phyloP scores from a whole-genome alignment of 2,113 vertebrate genomes.

The Ginglymostoma cirratum region DNA sequence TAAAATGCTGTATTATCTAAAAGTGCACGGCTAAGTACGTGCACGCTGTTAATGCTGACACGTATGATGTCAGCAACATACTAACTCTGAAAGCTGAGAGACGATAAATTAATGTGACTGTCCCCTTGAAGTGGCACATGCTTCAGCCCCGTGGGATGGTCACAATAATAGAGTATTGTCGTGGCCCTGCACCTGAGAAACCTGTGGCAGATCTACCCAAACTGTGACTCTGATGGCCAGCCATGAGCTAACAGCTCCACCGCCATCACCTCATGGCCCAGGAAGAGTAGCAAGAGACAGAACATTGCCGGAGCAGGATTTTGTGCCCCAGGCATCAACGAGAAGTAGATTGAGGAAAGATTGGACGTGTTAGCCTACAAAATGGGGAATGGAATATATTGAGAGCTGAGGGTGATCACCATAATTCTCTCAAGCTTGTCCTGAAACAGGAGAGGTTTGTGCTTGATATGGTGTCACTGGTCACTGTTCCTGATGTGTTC shows the following conservation, averaged over 20 bases:
- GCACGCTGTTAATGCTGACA: neutral
- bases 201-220: neutral
- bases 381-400: neutral
- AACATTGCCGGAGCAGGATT: neutral
- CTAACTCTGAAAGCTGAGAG: neutral
- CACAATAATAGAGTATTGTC: neutral
- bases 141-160: neutral
- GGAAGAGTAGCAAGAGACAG: neutral
- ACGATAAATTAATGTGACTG: neutral
- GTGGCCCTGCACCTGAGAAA: neutral
- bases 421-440: neutral
- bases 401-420: neutral
- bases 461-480: neutral
- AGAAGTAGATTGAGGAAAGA: neutral
- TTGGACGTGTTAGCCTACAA: neutral
- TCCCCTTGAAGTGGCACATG: neutral
- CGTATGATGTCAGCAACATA: neutral
- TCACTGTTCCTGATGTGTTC: neutral
- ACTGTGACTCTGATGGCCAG: neutral
- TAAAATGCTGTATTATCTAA: too few species aligned
- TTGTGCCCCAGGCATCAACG: neutral
- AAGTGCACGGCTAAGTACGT: neutral
- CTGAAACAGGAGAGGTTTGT: conserved; percentile 4
- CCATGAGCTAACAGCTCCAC: neutral
- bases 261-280: neutral